These are phyloP conservation scores for Tachysurus fulvidraco DNA, from an alignment of 2,113 vertebrate species.

Conservation along the genomic window DNA sequence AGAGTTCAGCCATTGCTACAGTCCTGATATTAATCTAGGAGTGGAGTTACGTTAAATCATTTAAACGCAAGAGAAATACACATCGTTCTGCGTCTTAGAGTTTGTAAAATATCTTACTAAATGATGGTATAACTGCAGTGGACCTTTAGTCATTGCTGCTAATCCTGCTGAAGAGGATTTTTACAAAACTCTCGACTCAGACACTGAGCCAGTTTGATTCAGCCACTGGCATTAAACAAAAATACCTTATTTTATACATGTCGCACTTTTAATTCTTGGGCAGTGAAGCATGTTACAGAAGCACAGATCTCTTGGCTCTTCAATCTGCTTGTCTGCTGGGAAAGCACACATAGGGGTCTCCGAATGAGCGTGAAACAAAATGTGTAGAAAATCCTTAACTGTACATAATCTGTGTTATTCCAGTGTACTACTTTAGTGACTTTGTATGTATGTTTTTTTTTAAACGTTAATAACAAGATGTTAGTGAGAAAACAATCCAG, in stretches of 20 bases:
- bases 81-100: not conserved
- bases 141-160: not conserved
- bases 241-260: not conserved
- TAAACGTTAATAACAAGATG: constrained; percentile 20
- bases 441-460: constrained; percentile 50
- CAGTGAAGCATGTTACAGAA: not conserved
- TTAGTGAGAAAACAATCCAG: not conserved
- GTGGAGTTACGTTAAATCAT: not conserved
- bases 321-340: not conserved
- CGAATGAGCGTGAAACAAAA: not conserved
- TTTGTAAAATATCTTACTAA: not conserved
- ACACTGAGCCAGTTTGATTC: not conserved
- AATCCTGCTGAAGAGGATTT: not conserved
- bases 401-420: constrained; percentile 52
- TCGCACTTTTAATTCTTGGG: constrained; percentile 15
- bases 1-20: not conserved
- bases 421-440: constrained; percentile 48
- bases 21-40: not conserved
- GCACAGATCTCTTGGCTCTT: constrained; percentile 25
- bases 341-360: constrained; percentile 20
- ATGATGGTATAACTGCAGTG: not conserved
- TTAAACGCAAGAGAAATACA: not conserved
- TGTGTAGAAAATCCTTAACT: not conserved
- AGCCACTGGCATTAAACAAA: not conserved
- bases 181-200: not conserved